Base-by-base conservation (phyloP, 2,888 invertebrate species). In the Neoscelio sp. region DNA sequence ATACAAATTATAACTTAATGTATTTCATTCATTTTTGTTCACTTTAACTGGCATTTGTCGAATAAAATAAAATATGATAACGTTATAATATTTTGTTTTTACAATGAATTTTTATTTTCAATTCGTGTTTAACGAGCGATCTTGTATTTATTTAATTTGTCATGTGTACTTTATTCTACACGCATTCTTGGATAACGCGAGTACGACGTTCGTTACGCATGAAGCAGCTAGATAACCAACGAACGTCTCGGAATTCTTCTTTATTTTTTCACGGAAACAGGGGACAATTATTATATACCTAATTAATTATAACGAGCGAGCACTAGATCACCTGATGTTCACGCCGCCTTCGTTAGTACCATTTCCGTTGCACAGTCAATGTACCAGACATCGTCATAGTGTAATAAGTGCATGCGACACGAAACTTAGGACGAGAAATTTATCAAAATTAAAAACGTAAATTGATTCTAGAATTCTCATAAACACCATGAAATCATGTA, bases 241-340 rank as follows among this genome's bases (percentile, higher is more conserved):
- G 54, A 65, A 65, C 73, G 56, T 73, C 68, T 78, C 62, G 67
- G 56, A 52, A 70, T 65, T 50, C 46, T 68, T 48, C 80, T 79
- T 83, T 58, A 78, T 81, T 80, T 80, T 82, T 82, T 80, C 79
- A 67, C 81, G 83, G 83, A 84, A 84, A 81, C 73, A 78, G 28
- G 68, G 28, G 83, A 84, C 82, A 85, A 87, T 86, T 75, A 86
- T 85, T 81, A 60, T 78, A 80, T 80, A 85, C 78, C 81, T 85
- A 87, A 87, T 86, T 87, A 86, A 85, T 86, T 84, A 84, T 87
- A 86, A 86, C 84, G 83, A 86, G 84, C 76, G 71, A 79, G 48
- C 60, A 56, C 54, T 65, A 67, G 74, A 80, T 81, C 79, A 74
- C 10, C 62, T 40, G 62, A 70, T 62, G 50, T 65, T 73, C 70